A percentile compares a stretch with the other conserved stretches of the same genome.
These are phyloP conservation scores for Nymphalis urticae DNA, from an alignment of 2,888 invertebrate genomes.

Conservation along the genomic window DNA sequence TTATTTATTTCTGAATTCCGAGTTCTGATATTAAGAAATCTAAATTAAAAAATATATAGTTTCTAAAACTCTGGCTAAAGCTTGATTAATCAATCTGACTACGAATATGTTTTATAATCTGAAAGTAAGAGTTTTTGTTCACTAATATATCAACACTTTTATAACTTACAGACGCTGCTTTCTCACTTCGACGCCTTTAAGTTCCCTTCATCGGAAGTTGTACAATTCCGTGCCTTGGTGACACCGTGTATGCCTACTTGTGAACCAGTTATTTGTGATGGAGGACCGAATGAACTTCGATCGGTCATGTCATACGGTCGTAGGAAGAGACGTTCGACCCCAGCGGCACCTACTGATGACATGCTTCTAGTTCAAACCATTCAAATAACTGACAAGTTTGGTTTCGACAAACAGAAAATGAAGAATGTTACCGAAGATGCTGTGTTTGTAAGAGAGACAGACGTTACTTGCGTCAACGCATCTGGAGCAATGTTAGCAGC, in stretches of 20 bases:
- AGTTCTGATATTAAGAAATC: background rate
- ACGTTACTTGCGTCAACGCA: constrained; percentile 86
- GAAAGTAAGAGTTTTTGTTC: background rate
- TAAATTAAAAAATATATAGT: no score
- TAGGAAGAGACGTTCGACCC: constrained; percentile 87
- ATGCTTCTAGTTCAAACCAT: constrained; percentile 94
- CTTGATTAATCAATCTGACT: no score
- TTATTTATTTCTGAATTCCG: background rate
- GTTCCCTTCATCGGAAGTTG: constrained; percentile 96
- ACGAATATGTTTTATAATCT: no score
- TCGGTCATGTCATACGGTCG: constrained; percentile 92
- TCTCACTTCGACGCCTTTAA: constrained; percentile 98
- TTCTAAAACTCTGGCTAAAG: no score
- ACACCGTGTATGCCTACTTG: constrained; percentile 97
- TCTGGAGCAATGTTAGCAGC: constrained; percentile 92
- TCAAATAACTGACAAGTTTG: constrained; percentile 95
- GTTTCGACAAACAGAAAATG: constrained; percentile 87
- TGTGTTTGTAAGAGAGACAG: constrained; percentile 85
- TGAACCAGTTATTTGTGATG: constrained; percentile 95
- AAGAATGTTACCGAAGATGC: constrained; percentile 86
- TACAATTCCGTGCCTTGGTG: constrained; percentile 96
- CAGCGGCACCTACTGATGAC: constrained; percentile 84
- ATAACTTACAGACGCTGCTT: constrained; percentile 85
- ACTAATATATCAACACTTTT: background rate
- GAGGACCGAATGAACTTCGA: constrained; percentile 90